phyloP scores from a whole-genome alignment of 2,113 vertebrate species.

The Osmerus eperlanus region DNA sequence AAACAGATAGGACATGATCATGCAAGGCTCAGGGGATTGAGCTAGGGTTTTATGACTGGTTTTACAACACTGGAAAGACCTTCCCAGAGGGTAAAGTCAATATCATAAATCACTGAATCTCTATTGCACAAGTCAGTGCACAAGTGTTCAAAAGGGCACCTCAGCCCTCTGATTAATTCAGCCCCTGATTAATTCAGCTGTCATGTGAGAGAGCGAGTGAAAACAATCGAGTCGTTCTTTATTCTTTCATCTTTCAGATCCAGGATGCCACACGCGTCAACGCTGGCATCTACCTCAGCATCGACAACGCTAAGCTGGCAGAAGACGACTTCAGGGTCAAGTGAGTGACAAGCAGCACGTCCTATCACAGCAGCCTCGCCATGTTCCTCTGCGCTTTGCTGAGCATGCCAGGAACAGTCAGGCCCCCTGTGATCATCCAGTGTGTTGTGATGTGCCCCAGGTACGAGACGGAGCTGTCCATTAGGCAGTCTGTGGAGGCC shows the following conservation, averaged over 20 bases:
- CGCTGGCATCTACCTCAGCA: slow-evolving; percentile 56
- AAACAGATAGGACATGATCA: too few relatives aligned
- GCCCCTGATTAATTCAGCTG: too few relatives aligned
- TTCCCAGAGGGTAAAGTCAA: too few relatives aligned
- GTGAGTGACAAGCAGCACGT: slow-evolving; percentile 49
- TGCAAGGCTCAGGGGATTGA: too few relatives aligned
- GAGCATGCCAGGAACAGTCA: background rate
- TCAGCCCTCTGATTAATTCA: too few relatives aligned
- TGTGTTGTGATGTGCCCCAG: slow-evolving; percentile 50
- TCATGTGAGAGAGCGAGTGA: background rate
- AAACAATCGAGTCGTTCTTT: too few relatives aligned
- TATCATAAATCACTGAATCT: too few relatives aligned
- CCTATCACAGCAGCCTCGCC: too few relatives aligned
- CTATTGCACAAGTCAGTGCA: too few relatives aligned
- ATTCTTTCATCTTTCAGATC: slow-evolving; percentile 50
- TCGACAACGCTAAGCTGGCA: slow-evolving; percentile 76
- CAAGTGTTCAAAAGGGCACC: too few relatives aligned
- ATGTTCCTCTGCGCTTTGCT: background rate
- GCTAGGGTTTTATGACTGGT: too few relatives aligned
- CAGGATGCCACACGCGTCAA: slow-evolving; percentile 57
- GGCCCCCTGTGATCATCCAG: slow-evolving; percentile 54
- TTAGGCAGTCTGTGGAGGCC: slow-evolving; percentile 78
- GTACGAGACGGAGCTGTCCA: slow-evolving; percentile 78
- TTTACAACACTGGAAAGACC: too few relatives aligned
- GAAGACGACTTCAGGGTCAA: slow-evolving; percentile 75